phyloP scores from a whole-genome alignment of 1,140 invertebrate species.

The Zophobas atratus region DNA sequence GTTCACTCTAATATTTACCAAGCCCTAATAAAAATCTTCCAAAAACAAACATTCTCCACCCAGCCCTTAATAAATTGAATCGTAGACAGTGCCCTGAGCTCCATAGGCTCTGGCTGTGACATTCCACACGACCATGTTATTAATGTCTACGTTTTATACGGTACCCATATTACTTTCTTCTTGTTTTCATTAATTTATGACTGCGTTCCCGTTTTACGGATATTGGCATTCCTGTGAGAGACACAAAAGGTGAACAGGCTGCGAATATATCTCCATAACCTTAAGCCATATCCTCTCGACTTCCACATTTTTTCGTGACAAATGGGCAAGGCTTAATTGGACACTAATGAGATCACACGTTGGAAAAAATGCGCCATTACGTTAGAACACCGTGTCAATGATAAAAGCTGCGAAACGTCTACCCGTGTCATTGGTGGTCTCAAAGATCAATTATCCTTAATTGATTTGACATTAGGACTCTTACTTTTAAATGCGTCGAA shows the following conservation, averaged over 20 bases:
- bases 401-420: slow-evolving; percentile 11
- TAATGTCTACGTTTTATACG: slow-evolving; percentile 37
- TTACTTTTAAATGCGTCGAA: neutral
- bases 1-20: neutral
- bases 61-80: slow-evolving; percentile 26
- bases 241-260: slow-evolving; percentile 31
- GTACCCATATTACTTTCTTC: slow-evolving; percentile 34
- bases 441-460: slow-evolving; percentile 11
- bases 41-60: slow-evolving; percentile 3
- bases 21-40: slow-evolving; percentile 13
- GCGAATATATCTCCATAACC: slow-evolving; percentile 33
- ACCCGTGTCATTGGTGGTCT: neutral
- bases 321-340: slow-evolving; percentile 16
- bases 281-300: slow-evolving; percentile 11
- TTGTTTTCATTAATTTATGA: slow-evolving; percentile 43
- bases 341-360: slow-evolving; percentile 9
- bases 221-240: slow-evolving; percentile 39
- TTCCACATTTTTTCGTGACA: slow-evolving; percentile 9
- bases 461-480: slow-evolving; percentile 13
- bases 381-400: slow-evolving; percentile 1
- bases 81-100: slow-evolving; percentile 28
- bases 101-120: slow-evolving; percentile 20
- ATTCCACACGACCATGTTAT: slow-evolving; percentile 26
- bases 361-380: neutral
- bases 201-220: slow-evolving; percentile 24